Conservation (phyloP, 2,113 vertebrate genomes). For the Grallaria varia region DNA sequence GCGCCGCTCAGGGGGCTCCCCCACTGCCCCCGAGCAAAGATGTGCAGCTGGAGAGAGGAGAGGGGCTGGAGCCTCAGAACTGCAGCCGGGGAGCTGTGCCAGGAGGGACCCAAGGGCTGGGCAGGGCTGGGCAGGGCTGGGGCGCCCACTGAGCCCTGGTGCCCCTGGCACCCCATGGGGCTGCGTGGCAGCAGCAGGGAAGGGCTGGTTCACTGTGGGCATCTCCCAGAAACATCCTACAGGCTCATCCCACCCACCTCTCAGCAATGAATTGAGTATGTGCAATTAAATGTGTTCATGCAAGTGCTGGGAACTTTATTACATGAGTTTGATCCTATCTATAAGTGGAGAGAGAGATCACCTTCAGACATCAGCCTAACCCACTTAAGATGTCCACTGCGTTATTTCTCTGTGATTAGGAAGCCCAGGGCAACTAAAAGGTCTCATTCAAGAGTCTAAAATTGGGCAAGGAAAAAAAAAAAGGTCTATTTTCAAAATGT, state of each 20-base stretch:
- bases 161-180: too few relatives aligned
- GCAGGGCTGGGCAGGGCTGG: neutral
- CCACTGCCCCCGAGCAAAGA: neutral
- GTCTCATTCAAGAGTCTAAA: neutral
- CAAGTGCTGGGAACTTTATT: neutral
- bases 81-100: neutral
- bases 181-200: neutral
- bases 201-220: neutral
- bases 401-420: neutral
- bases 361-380: neutral
- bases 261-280: neutral
- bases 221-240: neutral
- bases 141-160: accelerated
- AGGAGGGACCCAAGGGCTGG: too few relatives aligned
- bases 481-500: neutral
- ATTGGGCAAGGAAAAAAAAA: neutral
- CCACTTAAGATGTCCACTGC: neutral
- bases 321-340: neutral
- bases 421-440: neutral
- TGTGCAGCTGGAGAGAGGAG: accelerated
- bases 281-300: neutral
- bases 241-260: neutral
- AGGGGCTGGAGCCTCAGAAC: neutral
- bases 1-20: slow-evolving; percentile 21
- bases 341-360: neutral